Evolutionary conservation across 2,797 vertebrate genomes (phyloP).

Genomic region (Lates japonicus): DNA sequence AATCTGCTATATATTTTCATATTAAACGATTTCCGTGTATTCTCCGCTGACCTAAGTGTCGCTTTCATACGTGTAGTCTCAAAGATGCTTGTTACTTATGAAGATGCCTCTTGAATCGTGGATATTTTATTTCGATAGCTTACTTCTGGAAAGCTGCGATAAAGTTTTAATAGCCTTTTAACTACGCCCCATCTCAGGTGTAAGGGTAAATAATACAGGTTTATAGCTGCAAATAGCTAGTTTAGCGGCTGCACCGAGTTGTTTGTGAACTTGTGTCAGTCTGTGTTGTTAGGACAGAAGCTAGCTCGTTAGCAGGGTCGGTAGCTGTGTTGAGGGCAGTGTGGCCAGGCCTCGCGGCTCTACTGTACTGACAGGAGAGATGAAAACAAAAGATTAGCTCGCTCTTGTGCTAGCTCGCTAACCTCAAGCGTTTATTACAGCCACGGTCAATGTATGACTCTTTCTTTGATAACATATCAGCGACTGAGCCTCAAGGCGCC

Average conservation of each 20-base stretch:
- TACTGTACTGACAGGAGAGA: conserved; percentile 65
- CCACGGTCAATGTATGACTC: neutral
- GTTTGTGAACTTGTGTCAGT: conserved; percentile 44
- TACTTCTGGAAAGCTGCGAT: conserved; percentile 45
- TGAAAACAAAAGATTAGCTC: conserved; percentile 81
- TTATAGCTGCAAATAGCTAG: neutral
- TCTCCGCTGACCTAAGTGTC: neutral
- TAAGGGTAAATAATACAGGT: neutral
- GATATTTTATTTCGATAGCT: conserved; percentile 46
- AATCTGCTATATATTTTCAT: conserved; percentile 53
- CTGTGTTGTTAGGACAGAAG: conserved; percentile 42
- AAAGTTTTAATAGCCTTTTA: conserved; percentile 66
- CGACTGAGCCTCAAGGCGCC: neutral
- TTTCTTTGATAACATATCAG: neutral
- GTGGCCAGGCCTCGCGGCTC: conserved; percentile 74
- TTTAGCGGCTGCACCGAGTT: neutral
- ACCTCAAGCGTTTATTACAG: neutral
- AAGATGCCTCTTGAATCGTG: neutral
- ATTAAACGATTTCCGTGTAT: neutral
- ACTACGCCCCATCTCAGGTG: neutral
- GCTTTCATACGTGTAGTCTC: neutral
- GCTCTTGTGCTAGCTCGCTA: conserved; percentile 58
- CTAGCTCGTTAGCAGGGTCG: conserved; percentile 73
- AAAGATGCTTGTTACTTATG: neutral
- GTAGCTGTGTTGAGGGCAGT: conserved; percentile 53